Conservation (phyloP, 2,113 vertebrate genomes). For the Aplodontia rufa region DNA sequence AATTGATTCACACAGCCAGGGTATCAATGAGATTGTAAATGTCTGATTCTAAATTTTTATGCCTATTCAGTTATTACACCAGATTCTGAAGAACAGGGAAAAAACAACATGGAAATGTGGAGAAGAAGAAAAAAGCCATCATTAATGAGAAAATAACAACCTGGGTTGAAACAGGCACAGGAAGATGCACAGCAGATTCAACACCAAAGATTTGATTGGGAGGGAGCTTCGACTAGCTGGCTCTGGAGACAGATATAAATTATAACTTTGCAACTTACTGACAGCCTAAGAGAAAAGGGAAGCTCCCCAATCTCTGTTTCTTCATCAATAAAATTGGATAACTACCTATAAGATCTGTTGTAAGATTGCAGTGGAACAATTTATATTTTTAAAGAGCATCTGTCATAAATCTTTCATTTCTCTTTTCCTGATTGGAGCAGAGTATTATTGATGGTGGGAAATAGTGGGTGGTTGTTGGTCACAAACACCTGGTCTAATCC, state of each 20-base stretch:
- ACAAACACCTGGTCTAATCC: background rate
- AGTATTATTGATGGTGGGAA: background rate
- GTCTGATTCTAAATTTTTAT: background rate
- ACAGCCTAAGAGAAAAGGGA: background rate
- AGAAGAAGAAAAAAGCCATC: too few species aligned
- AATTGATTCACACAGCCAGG: background rate
- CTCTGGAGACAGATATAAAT: background rate
- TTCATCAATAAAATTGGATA: background rate
- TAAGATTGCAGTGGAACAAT: background rate
- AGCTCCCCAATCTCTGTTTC: background rate
- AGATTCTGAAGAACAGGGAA: background rate
- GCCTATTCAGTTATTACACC: background rate
- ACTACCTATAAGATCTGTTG: background rate
- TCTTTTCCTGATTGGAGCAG: background rate
- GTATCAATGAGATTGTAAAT: background rate
- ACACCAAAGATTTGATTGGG: too few species aligned
- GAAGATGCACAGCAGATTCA: too few species aligned
- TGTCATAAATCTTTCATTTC: background rate
- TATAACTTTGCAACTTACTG: background rate
- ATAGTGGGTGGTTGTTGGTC: background rate
- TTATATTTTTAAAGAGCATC: background rate
- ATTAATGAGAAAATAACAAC: background rate
- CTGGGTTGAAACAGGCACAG: rapidly evolving
- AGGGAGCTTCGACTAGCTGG: background rate
- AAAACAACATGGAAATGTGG: background rate